Conservation (phyloP, 2,797 vertebrate genomes). For the Staurois parvus region DNA sequence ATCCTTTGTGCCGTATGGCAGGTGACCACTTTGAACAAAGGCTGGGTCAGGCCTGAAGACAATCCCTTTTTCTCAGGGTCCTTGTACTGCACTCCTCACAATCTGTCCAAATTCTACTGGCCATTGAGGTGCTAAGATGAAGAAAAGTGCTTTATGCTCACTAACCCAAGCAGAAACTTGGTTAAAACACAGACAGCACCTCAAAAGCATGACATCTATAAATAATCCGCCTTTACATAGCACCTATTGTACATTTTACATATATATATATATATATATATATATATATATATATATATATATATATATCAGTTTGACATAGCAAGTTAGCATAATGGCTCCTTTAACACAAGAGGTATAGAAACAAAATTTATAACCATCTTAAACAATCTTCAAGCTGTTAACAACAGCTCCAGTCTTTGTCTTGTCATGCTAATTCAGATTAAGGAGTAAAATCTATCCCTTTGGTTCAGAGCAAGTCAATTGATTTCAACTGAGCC, state of each 20-base stretch:
- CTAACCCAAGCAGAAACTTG: constrained; percentile 82
- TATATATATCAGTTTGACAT: not conserved
- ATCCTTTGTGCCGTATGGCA: constrained; percentile 75
- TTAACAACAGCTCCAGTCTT: constrained; percentile 76
- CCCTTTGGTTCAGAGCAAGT: constrained; percentile 73
- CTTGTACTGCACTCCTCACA: constrained; percentile 81
- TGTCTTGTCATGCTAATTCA: constrained; percentile 81
- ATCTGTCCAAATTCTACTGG: constrained; percentile 83
- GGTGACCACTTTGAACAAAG: constrained; percentile 83
- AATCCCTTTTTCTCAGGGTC: constrained; percentile 77
- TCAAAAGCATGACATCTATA: constrained; percentile 29
- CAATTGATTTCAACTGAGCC: constrained; percentile 73
- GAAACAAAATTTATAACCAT: constrained; percentile 69
- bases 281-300: constrained; percentile 15
- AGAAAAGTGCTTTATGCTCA: constrained; percentile 82
- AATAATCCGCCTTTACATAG: not conserved
- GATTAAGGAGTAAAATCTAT: constrained; percentile 77
- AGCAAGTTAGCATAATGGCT: not conserved
- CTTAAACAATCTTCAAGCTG: constrained; percentile 79
- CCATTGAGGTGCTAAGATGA: constrained; percentile 76
- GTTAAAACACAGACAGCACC: constrained; percentile 70
- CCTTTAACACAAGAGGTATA: not conserved
- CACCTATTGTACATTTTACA: not conserved
- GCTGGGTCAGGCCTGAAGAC: constrained; percentile 75
- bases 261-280: not conserved